Evolutionary conservation across 1,140 invertebrate genomes (phyloP).

Genomic region (Psix sp.): DNA sequence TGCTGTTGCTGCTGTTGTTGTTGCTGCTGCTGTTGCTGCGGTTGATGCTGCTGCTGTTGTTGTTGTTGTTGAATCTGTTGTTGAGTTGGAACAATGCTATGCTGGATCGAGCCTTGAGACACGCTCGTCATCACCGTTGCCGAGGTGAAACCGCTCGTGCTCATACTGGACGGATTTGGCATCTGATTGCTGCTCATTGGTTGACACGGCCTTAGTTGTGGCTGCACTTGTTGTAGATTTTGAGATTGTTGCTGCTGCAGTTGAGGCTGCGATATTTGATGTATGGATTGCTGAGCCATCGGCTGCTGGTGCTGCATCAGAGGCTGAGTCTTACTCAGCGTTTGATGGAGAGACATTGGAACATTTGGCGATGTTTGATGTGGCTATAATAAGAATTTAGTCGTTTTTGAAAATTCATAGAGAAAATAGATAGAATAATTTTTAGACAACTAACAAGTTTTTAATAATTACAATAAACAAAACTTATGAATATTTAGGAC

Average conservation of each 20-base stretch:
- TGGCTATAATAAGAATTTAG: conserved; percentile 27
- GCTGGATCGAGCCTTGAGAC: conserved; percentile 36
- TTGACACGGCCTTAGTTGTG: conserved; percentile 52
- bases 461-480: no score
- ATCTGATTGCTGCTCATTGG: conserved; percentile 64
- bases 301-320: conserved; percentile 10
- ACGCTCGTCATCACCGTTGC: conserved; percentile 26
- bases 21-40: no score
- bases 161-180: conserved; percentile 70
- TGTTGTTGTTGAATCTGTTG: conserved; percentile 42
- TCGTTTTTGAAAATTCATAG: not conserved
- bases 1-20: conserved; percentile 13
- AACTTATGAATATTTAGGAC: no score
- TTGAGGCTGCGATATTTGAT: no score
- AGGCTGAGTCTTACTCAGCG: conserved; percentile 54
- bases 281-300: not conserved
- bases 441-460: no score
- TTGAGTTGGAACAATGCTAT: conserved; percentile 18
- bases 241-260: conserved; percentile 1
- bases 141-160: conserved; percentile 50
- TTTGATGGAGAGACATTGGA: conserved; percentile 59
- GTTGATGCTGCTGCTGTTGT: conserved; percentile 72
- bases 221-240: conserved; percentile 42
- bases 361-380: conserved; percentile 65
- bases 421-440: no score